Base-by-base conservation (phyloP, 2,113 vertebrate species). In the Coptodon bakossiorum region DNA sequence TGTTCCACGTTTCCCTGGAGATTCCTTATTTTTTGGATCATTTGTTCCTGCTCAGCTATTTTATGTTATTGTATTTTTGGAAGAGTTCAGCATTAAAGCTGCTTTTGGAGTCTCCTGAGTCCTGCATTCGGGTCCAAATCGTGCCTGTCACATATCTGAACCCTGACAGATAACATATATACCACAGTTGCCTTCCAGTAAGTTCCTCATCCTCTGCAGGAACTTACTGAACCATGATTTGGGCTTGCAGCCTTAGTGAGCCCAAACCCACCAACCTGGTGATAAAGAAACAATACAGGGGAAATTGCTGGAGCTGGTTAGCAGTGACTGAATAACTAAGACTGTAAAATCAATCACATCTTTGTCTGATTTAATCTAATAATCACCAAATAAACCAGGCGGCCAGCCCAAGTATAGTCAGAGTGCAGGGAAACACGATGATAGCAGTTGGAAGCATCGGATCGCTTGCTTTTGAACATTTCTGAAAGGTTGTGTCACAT, bases 111-210 rank as follows among this genome's bases (percentile, higher is more conserved):
- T 66, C 61, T 66, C 34, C 61, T 1, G 61, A 66, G 61, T 38
- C 6, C 61, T 38, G 19, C 2, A 66, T 38, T 66, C 2, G 0
- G 0, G 61, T 66, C 19, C 61, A 38, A 3, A 66, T 66, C 6
- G 0, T 66, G 34, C 34, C 61, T 66, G 34, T 13, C 34, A 38
- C 61, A 66, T 66, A 66, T 38, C 34, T 38, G 34, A 66, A 66
- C 34, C 61, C 34, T 66, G 19, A 38, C 19, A 22, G 61, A 66
- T 66, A 0, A 66, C 61, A 38, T 52, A 1, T 52, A 52, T 1
- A 1, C 27, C 27, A 19, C 73, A 78, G 24, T 0, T 50, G 24
- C 43, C 27, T 50, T 78, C 27, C 27, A 78, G 24, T 50, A 50
- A 31, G 71, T 29, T 78, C 4, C 10, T 50, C 73, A 12, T 31